Conservation (phyloP, 53 echinoderm and acorn worm genomes). For the Echinarachnius parma region DNA sequence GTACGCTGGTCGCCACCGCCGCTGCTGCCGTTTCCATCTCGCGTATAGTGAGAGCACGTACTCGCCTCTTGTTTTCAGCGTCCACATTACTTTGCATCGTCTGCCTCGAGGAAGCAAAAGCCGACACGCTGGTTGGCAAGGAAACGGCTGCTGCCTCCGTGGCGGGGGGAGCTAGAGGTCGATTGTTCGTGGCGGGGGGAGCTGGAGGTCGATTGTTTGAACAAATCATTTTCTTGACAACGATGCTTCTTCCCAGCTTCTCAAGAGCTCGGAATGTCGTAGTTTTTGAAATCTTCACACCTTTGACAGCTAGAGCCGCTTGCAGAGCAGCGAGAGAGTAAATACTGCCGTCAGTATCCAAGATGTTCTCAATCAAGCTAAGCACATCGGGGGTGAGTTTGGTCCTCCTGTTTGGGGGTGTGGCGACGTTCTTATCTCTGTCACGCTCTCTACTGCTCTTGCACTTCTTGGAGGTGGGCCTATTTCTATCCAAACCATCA, state of each 20-base stretch:
- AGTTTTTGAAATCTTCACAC: slow-evolving; percentile 62
- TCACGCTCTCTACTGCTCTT: not conserved
- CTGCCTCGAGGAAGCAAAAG: not conserved
- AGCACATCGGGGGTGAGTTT: slow-evolving; percentile 65
- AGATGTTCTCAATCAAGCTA: slow-evolving; percentile 49
- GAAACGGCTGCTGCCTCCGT: not conserved
- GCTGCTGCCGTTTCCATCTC: not conserved
- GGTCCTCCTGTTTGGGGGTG: slow-evolving; percentile 42
- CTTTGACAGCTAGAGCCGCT: slow-evolving; percentile 48
- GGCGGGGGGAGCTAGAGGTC: not conserved
- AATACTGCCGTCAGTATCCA: slow-evolving; percentile 27
- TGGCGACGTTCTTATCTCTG: not conserved
- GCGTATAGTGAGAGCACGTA: slow-evolving; percentile 9
- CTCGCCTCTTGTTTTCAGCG: not conserved
- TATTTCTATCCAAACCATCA: not conserved
- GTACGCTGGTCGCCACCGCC: not conserved
- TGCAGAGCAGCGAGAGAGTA: slow-evolving; percentile 27
- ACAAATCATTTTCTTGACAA: slow-evolving; percentile 62
- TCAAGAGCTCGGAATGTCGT: slow-evolving; percentile 72
- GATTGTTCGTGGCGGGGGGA: not conserved
- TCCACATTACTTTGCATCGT: not conserved
- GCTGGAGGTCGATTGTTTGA: not conserved
- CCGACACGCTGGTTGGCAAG: not conserved
- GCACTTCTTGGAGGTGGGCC: not conserved
- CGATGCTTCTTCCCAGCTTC: slow-evolving; percentile 56